Evolutionary conservation across 2,797 vertebrate species (phyloP).

Genomic region (Mormyrus hasselquistii): DNA sequence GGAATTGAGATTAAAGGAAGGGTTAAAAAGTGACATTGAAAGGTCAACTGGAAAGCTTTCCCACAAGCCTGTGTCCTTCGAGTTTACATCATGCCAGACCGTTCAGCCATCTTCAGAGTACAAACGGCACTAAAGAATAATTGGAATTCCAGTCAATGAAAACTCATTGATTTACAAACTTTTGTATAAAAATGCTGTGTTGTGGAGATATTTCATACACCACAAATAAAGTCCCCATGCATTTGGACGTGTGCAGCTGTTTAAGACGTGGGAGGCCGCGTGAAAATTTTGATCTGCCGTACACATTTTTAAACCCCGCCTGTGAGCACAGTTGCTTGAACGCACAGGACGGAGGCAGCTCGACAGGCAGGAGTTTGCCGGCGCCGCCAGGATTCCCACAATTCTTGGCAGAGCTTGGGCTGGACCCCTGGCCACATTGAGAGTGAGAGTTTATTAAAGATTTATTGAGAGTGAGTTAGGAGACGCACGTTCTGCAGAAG

Average conservation of each 20-base stretch:
- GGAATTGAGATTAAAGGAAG: neutral
- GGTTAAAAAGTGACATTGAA: neutral
- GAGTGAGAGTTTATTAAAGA: no score
- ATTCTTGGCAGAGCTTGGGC: neutral
- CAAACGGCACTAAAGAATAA: neutral
- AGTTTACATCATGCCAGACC: neutral
- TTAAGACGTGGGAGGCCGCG: neutral
- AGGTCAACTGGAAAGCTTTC: neutral
- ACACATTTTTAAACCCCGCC: neutral
- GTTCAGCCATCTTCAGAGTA: neutral
- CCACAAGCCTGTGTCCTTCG: neutral
- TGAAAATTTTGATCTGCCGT: neutral
- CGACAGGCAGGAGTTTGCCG: neutral
- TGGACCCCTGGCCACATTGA: neutral
- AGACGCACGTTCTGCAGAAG: neutral
- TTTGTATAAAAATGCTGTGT: neutral
- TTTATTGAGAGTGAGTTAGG: neutral
- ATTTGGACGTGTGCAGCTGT: neutral
- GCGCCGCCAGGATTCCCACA: neutral
- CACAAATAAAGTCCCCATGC: neutral
- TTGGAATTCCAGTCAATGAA: neutral
- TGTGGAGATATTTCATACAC: neutral
- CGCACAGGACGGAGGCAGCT: neutral
- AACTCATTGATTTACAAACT: neutral
- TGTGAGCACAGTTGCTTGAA: neutral